Evolutionary conservation across 2,113 vertebrate genomes (phyloP).

Genomic region (Pontoporia blainvillei): DNA sequence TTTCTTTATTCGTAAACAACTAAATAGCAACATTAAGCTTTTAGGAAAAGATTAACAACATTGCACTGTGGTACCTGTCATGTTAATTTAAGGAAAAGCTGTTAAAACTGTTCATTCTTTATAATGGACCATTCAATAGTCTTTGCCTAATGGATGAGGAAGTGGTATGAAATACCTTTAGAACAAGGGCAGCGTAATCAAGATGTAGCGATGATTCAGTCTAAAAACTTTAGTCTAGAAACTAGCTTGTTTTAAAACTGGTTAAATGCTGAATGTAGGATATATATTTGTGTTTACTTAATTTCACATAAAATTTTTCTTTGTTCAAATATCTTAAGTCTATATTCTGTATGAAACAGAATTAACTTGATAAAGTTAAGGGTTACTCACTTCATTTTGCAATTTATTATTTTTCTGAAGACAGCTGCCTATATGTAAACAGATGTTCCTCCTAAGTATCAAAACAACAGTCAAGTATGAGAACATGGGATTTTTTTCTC

Average conservation of each 20-base stretch:
- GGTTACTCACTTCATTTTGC: neutral
- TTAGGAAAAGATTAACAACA: slow-evolving; percentile 84
- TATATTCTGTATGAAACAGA: neutral
- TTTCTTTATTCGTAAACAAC: slow-evolving; percentile 85
- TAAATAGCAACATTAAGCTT: slow-evolving; percentile 84
- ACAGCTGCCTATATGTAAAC: neutral
- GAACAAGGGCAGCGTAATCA: slow-evolving; percentile 39
- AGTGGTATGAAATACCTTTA: slow-evolving; percentile 47
- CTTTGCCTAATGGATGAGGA: slow-evolving; percentile 77
- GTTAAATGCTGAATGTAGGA: neutral
- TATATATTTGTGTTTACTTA: neutral
- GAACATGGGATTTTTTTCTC: neutral
- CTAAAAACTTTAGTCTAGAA: neutral
- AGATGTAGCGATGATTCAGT: neutral
- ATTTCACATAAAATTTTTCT: neutral
- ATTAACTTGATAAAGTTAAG: slow-evolving; percentile 2
- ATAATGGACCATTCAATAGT: slow-evolving; percentile 70
- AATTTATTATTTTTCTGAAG: neutral
- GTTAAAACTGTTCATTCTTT: slow-evolving; percentile 79
- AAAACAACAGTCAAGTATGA: neutral
- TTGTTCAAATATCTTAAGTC: neutral
- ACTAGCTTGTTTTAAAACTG: neutral
- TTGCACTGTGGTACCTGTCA: slow-evolving; percentile 76
- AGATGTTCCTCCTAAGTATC: neutral
- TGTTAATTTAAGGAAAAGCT: slow-evolving; percentile 80